Percentiles rank a stretch among this genome's conserved stretches.
These are phyloP conservation scores for Etheostoma cragini DNA, from an alignment of 2,113 vertebrate species.

Conservation along the genomic window DNA sequence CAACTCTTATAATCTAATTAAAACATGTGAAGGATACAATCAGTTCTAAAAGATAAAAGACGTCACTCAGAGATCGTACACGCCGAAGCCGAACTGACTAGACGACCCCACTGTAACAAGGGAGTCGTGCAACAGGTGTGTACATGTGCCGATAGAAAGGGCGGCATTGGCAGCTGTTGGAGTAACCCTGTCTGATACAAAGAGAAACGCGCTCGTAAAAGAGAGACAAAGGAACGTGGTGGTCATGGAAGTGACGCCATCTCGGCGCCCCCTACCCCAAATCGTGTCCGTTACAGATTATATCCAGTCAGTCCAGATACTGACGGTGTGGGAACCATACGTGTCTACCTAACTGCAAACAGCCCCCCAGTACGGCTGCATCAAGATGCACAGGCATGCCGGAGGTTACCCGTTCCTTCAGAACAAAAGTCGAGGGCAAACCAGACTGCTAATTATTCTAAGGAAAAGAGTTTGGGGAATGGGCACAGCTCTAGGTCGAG, in stretches of 20 bases:
- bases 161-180: neutral
- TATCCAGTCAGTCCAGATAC: slow-evolving; percentile 42
- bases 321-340: slow-evolving; percentile 85
- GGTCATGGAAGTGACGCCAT: slow-evolving; percentile 44
- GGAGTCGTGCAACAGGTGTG: slow-evolving; percentile 61
- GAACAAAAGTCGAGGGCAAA: slow-evolving; percentile 33
- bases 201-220: neutral
- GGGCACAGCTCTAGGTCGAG: neutral
- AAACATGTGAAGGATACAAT: neutral
- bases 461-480: neutral
- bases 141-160: neutral
- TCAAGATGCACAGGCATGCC: slow-evolving; percentile 40
- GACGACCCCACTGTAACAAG: neutral
- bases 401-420: slow-evolving; percentile 41
- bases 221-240: neutral
- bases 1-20: neutral
- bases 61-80: neutral
- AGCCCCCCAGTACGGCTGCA: slow-evolving; percentile 50
- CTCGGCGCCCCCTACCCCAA: neutral
- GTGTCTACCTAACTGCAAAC: slow-evolving; percentile 87
- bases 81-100: neutral
- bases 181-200: neutral
- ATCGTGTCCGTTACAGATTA: slow-evolving; percentile 41
- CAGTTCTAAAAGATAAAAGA: neutral
- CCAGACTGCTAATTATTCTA: neutral